Evolutionary conservation across 2,113 vertebrate genomes (phyloP).

Genomic region (Sapajus apella): DNA sequence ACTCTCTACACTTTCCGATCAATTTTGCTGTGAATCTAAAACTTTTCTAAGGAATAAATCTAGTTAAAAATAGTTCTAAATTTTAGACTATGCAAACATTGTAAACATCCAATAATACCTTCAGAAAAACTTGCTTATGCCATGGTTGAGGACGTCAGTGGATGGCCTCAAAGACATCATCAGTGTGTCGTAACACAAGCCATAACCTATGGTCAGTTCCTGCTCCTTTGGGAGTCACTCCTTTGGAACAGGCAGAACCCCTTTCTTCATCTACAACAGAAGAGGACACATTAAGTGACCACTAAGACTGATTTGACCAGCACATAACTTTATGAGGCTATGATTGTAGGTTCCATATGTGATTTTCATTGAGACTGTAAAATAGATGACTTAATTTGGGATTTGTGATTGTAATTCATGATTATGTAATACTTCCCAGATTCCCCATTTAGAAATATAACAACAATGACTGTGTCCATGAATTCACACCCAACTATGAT

Average conservation of each 20-base stretch:
- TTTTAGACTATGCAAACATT: neutral
- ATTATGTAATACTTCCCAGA: conserved; percentile 49
- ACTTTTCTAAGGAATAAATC: neutral
- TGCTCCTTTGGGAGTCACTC: neutral
- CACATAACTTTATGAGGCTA: neutral
- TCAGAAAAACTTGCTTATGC: neutral
- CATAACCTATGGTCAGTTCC: neutral
- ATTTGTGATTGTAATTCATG: conserved; percentile 33
- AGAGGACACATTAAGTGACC: neutral
- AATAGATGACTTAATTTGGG: conserved; percentile 11
- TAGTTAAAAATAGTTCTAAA: neutral
- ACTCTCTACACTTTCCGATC: neutral
- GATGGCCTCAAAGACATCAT: neutral
- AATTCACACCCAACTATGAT: neutral
- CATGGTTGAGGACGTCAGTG: neutral
- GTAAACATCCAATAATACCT: neutral
- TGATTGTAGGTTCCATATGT: neutral
- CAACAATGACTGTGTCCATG: neutral
- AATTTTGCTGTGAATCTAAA: neutral
- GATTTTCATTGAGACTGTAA: conserved; percentile 49
- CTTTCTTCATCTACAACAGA: neutral
- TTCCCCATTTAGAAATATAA: conserved; percentile 11
- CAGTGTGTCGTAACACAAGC: neutral
- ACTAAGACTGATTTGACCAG: neutral
- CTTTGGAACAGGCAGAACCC: neutral